Conservation (phyloP, 1,140 invertebrate species). For the Ostrea denselamellosa region DNA sequence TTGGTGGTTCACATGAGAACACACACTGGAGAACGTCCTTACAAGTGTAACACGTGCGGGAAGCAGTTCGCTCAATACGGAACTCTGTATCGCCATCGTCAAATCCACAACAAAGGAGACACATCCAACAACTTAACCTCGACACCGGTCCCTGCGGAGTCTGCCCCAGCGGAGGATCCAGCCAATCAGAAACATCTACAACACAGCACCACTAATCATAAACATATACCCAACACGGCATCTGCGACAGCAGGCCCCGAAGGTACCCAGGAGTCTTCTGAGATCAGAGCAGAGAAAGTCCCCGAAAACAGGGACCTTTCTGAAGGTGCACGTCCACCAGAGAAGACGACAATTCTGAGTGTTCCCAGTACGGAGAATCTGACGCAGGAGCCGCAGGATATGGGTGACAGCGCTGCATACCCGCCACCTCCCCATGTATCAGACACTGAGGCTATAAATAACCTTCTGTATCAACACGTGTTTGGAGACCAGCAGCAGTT, state of each 20-base stretch:
- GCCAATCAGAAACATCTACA: constrained; percentile 16
- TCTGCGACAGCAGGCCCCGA: background rate
- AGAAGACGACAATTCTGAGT: background rate
- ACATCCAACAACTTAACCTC: background rate
- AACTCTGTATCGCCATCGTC: constrained; percentile 40
- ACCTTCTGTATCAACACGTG: constrained; percentile 10
- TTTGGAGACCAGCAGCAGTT: constrained; percentile 26
- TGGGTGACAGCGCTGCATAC: background rate
- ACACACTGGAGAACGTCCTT: constrained; percentile 49
- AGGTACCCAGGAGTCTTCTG: background rate
- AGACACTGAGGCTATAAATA: constrained; percentile 9
- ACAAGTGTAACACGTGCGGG: constrained; percentile 52
- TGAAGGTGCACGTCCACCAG: background rate
- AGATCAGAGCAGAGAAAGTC: background rate
- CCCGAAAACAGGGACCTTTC: background rate
- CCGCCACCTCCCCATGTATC: background rate
- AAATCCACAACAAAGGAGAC: constrained; percentile 31
- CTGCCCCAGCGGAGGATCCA: background rate
- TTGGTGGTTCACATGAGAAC: constrained; percentile 46
- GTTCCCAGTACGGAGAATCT: background rate
- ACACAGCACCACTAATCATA: background rate
- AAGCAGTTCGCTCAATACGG: constrained; percentile 51
- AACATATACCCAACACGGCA: background rate
- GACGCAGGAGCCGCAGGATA: background rate
- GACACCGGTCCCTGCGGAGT: background rate